Base-by-base conservation (phyloP, 2,888 invertebrate genomes). In the Megaustenia siamemsis region DNA sequence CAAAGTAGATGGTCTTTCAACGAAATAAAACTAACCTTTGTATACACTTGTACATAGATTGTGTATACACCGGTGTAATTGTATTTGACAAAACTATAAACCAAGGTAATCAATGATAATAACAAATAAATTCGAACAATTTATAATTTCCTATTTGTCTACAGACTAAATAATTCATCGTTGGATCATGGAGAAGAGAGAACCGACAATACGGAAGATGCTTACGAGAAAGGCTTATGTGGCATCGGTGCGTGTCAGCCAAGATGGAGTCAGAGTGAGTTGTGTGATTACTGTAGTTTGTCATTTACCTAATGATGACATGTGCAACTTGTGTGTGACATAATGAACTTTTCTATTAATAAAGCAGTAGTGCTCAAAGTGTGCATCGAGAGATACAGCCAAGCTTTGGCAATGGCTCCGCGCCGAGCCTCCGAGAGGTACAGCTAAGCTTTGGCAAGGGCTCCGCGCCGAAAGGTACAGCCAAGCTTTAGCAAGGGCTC, bases 191-290 rank as follows among this genome's bases (percentile, higher is more conserved):
- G 24, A 43, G 43, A 45, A 10, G 49, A 73, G 32, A 28, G 32
- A 38, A n/a, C 24, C 6, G 32, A 3, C 0, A 43, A 18, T 28
- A 1, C 63, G 18, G 45, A 43, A 6, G 78, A 40, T 21, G 45
- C 12, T 24, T 69, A 68, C 49, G 80, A 80, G n/a, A 35, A 8
- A 3, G 80, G 80, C 28, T 1, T n/a, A 15, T 80, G 68, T 69
- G 80, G 80, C 10, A 45, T 80, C 38, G 80, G 69, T 18, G 49
- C 5, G 1, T 80, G 80, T 21, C 24, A 24, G 6, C 69, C 69
- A 8, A 28, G n/a, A 28, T 80, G 80, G 80, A 53, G 18, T 69
- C 80, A 80, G 24, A 15, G 80, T 80, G 49, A 80, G 80, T 73
- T 32, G 5, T 66, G 32, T 32, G 4, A 21, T 4, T 66, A 10